phyloP scores from a whole-genome alignment of 1,140 invertebrate species.

The Zaprionus ornatus region DNA sequence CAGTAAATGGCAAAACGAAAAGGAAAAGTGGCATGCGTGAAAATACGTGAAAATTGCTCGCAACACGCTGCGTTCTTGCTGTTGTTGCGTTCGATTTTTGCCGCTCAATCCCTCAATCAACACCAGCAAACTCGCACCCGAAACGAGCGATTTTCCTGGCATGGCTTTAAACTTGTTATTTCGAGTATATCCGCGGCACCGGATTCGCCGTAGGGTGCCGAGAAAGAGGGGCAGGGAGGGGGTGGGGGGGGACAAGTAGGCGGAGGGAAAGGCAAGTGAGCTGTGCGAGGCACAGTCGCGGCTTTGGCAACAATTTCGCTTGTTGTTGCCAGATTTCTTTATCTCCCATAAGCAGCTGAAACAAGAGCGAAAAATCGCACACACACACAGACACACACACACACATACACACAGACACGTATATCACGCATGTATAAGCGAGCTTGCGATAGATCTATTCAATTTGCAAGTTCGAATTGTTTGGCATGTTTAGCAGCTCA shows the following conservation, averaged over 20 bases:
- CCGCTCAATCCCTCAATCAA: constrained; percentile 78
- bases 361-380: constrained; percentile 23
- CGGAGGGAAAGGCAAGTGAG: neutral
- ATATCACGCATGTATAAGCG: constrained; percentile 3
- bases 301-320: constrained; percentile 71
- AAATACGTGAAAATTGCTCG: constrained; percentile 73
- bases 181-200: constrained; percentile 69
- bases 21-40: constrained; percentile 64
- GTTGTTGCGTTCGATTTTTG: constrained; percentile 71
- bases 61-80: constrained; percentile 7
- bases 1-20: constrained; percentile 43
- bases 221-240: neutral
- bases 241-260: neutral
- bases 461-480: constrained; percentile 74
- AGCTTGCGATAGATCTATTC: constrained; percentile 65
- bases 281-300: constrained; percentile 48
- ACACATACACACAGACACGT: neutral
- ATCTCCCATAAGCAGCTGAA: constrained; percentile 67
- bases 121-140: constrained; percentile 41
- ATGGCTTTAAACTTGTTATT: constrained; percentile 81
- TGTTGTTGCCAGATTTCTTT: constrained; percentile 79
- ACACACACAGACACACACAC: constrained; percentile 10
- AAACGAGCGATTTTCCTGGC: constrained; percentile 45
- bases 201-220: constrained; percentile 28
- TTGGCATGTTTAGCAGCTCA: constrained; percentile 78